Evolutionary conservation across 2,113 vertebrate genomes (phyloP).

Genomic region (Nycticorax nycticorax): DNA sequence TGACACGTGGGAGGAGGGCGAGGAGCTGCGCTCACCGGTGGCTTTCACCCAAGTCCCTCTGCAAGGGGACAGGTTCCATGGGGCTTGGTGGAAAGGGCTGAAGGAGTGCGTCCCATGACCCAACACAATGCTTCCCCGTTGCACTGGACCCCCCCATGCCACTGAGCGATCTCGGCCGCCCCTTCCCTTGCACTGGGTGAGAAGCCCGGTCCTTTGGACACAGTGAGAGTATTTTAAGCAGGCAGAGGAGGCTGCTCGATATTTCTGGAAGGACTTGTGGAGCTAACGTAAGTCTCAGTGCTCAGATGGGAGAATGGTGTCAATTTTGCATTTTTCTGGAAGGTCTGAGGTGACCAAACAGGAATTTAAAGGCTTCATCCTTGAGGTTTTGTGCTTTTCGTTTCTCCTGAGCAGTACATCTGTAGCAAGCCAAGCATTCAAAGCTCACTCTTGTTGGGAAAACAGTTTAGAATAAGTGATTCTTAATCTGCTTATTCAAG

Average conservation of each 20-base stretch:
- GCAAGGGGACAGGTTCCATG: not conserved
- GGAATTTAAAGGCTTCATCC: not conserved
- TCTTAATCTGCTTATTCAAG: slow-evolving; percentile 57
- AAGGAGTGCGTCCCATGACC: not conserved
- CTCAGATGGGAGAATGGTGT: not conserved
- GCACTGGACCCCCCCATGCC: too few species aligned
- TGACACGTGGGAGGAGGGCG: rapidly evolving
- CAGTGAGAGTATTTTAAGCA: not conserved
- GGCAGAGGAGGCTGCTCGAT: not conserved
- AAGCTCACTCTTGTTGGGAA: slow-evolving; percentile 7
- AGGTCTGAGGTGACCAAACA: not conserved
- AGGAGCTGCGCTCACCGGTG: not conserved
- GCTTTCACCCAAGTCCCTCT: not conserved
- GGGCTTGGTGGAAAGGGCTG: not conserved
- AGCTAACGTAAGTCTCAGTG: not conserved
- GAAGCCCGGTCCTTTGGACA: not conserved
- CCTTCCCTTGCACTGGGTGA: rapidly evolving
- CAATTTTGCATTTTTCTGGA: slow-evolving; percentile 1
- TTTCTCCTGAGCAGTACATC: not conserved
- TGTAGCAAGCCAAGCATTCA: not conserved
- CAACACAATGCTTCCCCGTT: rapidly evolving
- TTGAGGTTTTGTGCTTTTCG: not conserved
- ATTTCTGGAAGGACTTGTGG: not conserved
- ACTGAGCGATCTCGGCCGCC: not conserved
- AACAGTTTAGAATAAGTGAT: slow-evolving; percentile 37